Percentiles rank a stretch among this genome's conserved stretches.
phyloP scores from a whole-genome alignment of 2,113 vertebrate genomes.

The Calyptomena viridis region DNA sequence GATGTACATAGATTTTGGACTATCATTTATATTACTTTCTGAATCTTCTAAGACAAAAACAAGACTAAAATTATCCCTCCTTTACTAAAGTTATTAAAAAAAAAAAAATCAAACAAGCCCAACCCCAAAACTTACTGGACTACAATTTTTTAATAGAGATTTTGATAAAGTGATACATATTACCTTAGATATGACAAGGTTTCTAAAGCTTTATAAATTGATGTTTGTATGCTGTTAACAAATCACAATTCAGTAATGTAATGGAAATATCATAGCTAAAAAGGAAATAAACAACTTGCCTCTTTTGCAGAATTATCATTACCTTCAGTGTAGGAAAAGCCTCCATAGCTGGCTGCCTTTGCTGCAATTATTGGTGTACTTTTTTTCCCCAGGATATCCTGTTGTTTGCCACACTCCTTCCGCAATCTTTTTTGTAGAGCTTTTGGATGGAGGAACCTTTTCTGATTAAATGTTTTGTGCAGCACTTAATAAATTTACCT shows the following conservation, averaged over 20 bases:
- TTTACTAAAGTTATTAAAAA: background rate
- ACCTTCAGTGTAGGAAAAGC: background rate
- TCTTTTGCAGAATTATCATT: background rate
- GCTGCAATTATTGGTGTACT: background rate
- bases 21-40: background rate
- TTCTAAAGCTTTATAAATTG: background rate
- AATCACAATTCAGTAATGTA: background rate
- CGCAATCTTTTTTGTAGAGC: background rate
- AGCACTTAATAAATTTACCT: background rate
- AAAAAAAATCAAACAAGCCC: background rate
- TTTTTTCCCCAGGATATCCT: constrained; percentile 11
- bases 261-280: background rate
- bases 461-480: background rate
- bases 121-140: background rate
- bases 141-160: background rate
- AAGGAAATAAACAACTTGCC: constrained; percentile 34
- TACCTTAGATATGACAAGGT: background rate
- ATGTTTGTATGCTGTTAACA: background rate
- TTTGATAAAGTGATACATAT: background rate
- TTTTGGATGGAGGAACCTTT: background rate
- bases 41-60: background rate
- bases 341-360: background rate
- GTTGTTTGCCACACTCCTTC: background rate
- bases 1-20: background rate
- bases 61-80: background rate